A percentile compares a stretch with the other conserved stretches of the same genome.
phyloP scores from a whole-genome alignment of 2,113 vertebrate species.

The Oncorhynchus nerka region DNA sequence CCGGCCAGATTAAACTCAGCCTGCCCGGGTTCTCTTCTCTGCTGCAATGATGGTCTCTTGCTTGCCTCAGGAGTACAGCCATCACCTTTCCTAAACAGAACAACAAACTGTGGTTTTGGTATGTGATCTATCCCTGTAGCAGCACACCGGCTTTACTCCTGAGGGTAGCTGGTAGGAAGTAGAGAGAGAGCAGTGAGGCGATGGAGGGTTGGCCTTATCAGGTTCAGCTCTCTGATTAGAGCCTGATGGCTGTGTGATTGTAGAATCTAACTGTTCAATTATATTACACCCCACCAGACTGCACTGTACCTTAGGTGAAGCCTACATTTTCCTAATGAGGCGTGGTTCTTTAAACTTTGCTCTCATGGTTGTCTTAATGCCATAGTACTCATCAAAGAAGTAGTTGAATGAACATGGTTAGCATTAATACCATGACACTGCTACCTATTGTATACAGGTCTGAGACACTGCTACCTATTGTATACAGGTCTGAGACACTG shows the following conservation, averaged over 20 bases:
- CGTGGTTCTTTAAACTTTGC: too few relatives aligned
- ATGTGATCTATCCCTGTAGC: not conserved
- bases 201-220: conserved; percentile 24
- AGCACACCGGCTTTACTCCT: conserved; percentile 3
- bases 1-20: not conserved
- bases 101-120: conserved; percentile 29
- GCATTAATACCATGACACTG: not conserved
- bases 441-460: not conserved
- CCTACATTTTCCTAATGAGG: not conserved
- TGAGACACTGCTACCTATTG: too few relatives aligned
- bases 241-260: conserved; percentile 15
- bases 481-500: too few relatives aligned
- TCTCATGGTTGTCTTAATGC: too few relatives aligned
- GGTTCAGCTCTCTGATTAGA: conserved; percentile 22
- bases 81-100: conserved; percentile 36
- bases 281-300: not conserved
- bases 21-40: not conserved
- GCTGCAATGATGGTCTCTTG: not conserved
- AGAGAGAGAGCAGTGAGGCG: not conserved
- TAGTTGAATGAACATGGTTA: not conserved
- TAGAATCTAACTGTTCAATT: not conserved
- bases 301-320: not conserved
- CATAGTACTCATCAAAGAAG: not conserved
- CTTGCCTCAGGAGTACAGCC: not conserved
- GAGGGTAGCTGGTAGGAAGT: not conserved